Base-by-base conservation (phyloP, 2,888 invertebrate genomes). In the Leptothorax acervorum region DNA sequence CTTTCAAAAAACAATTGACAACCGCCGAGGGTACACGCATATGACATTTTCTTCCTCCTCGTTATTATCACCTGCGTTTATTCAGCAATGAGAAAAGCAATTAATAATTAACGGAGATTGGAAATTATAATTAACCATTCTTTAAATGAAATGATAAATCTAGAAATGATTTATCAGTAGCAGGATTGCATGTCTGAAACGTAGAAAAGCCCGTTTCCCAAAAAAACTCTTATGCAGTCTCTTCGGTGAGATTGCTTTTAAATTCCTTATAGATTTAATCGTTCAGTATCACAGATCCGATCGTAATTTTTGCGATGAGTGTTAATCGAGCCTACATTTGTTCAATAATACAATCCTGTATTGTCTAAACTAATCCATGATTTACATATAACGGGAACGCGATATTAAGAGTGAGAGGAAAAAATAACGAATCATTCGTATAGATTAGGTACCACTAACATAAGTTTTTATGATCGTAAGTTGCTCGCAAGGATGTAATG, bases 1-100 rank as follows among this genome's bases (percentile, higher is more conserved):
- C 94, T 94, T 94, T 94, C 94, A 94, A 93, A 94, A 94, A 94
- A 93, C 93, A 94, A 95, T 94, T 95, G 94, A 94, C 94, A 92
- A 94, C 92, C 92, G 93, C 90, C 90, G 92, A 93, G 92, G 92
- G 91, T 92, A 91, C 88, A 91, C 90, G 91, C 90, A 63, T 73
- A 73, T 35, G 28, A 57, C 15, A 65, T 35, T 84, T 51, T 57
- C 28, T 66, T 53, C 15, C 48, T 57, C 12, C 66, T 66, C 31
- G 28, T 73, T 71, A 74, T 74, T 62, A 51, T 65, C 51, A 66
- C 39, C 39, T 51, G 53, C 48, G n/a, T 48, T 75, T 55, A 28
- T 53, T 65, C 48, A 42, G 74, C 68, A 35, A 76, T 18, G 28
- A 42, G 35, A 45, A 57, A 45, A 70, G 39, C 28, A 28, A 70